phyloP scores from a whole-genome alignment of 2,797 vertebrate genomes.

The Galaxias olidus region DNA sequence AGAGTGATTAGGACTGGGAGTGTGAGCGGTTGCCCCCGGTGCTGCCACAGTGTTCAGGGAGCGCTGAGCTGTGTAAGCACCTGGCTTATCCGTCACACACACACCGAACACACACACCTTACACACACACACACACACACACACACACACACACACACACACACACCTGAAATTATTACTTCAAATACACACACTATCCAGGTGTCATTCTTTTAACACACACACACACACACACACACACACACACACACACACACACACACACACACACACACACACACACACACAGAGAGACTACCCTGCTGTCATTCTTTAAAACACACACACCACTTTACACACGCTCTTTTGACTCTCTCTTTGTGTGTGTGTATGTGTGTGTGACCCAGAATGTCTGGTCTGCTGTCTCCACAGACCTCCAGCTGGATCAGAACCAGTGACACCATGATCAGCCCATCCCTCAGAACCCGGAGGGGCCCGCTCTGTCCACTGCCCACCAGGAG shows the following conservation, averaged over 20 bases:
- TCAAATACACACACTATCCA: background rate
- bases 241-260: constrained; percentile 14
- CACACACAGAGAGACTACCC: no score
- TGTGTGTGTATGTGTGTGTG: no score
- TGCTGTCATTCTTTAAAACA: no score
- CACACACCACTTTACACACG: no score
- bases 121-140: background rate
- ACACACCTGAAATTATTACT: no score
- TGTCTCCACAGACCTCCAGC: no score
- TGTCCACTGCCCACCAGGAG: no score
- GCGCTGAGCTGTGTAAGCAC: constrained; percentile 72
- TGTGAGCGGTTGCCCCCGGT: constrained; percentile 56
- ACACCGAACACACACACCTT: constrained; percentile 1
- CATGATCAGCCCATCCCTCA: constrained; percentile 39
- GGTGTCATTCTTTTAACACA: background rate
- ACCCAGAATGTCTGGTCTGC: background rate
- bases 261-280: background rate
- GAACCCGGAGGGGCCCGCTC: constrained; percentile 34
- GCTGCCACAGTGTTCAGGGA: constrained; percentile 59
- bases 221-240: constrained; percentile 1
- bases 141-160: background rate
- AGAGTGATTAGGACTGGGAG: constrained; percentile 68
- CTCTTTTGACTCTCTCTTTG: no score
- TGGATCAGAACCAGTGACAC: constrained; percentile 32
- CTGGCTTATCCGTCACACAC: constrained; percentile 58